A percentile compares a stretch with the other conserved stretches of the same genome.
phyloP scores from a whole-genome alignment of 2,888 invertebrate species.

The Cerastoderma edule region DNA sequence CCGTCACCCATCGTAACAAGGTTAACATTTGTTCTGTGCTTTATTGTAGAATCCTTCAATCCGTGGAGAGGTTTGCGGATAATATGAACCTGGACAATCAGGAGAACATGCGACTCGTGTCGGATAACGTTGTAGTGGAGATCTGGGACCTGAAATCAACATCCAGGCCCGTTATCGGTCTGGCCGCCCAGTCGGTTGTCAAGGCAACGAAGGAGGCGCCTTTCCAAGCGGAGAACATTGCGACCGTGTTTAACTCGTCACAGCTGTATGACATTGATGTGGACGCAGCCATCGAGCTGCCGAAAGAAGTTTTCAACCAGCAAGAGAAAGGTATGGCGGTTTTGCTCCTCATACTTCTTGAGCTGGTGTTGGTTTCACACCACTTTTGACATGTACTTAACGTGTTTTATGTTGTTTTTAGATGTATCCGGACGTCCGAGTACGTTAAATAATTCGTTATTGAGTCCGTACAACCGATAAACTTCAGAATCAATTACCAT shows the following conservation, averaged over 20 bases:
- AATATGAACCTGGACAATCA: slow-evolving; percentile 63
- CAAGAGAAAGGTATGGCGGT: slow-evolving; percentile 60
- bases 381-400: too few relatives aligned
- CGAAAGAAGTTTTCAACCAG: slow-evolving; percentile 65
- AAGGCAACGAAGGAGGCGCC: slow-evolving; percentile 21
- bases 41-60: slow-evolving; percentile 66
- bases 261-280: slow-evolving; percentile 63
- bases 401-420: too few relatives aligned
- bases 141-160: slow-evolving; percentile 69
- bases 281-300: slow-evolving; percentile 76
- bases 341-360: too few relatives aligned
- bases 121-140: slow-evolving; percentile 74
- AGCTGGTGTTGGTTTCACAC: too few relatives aligned
- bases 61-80: slow-evolving; percentile 70
- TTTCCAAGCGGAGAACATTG: slow-evolving; percentile 59
- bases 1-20: too few relatives aligned
- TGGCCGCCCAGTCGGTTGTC: slow-evolving; percentile 64
- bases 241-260: slow-evolving; percentile 63
- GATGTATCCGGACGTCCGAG: too few relatives aligned
- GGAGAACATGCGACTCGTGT: slow-evolving; percentile 64
- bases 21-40: too few relatives aligned
- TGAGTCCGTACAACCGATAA: too few relatives aligned
- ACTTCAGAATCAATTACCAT: too few relatives aligned
- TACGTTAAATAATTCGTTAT: too few relatives aligned
- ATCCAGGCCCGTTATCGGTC: slow-evolving; percentile 69